phyloP scores from a whole-genome alignment of 2,888 invertebrate genomes.

The Blomia tropicalis region DNA sequence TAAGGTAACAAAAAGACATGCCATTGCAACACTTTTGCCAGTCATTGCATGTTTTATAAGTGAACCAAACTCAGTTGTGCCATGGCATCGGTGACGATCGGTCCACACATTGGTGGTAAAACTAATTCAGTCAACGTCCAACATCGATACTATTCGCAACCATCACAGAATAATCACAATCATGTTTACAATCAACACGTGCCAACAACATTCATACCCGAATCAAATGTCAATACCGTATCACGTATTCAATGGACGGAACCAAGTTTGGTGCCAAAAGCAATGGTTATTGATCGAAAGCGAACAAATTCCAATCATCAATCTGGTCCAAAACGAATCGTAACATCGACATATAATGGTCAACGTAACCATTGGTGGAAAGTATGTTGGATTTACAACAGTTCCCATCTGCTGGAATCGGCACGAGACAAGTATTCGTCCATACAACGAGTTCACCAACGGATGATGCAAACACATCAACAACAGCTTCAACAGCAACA shows the following conservation, averaged over 20 bases:
- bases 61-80: slow-evolving; percentile 8
- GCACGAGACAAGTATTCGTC: background rate
- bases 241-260: too few relatives aligned
- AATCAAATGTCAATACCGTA: too few relatives aligned
- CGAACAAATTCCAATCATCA: background rate
- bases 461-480: too few relatives aligned
- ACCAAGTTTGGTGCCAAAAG: too few relatives aligned
- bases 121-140: background rate
- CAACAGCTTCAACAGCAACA: too few relatives aligned
- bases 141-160: background rate
- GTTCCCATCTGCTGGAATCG: background rate
- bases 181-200: too few relatives aligned
- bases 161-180: too few relatives aligned
- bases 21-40: background rate
- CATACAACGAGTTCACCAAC: background rate
- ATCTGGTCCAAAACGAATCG: background rate
- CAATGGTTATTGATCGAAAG: background rate
- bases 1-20: background rate
- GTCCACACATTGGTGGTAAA: background rate
- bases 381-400: slow-evolving; percentile 2
- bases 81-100: background rate
- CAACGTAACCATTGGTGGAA: background rate
- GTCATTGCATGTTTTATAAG: too few relatives aligned
- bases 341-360: background rate
- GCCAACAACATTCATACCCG: too few relatives aligned